A percentile compares a stretch with the other conserved stretches of the same genome.
Evolutionary conservation across 1,140 invertebrate species (phyloP).

Genomic region (Potamilus streckersoni): DNA sequence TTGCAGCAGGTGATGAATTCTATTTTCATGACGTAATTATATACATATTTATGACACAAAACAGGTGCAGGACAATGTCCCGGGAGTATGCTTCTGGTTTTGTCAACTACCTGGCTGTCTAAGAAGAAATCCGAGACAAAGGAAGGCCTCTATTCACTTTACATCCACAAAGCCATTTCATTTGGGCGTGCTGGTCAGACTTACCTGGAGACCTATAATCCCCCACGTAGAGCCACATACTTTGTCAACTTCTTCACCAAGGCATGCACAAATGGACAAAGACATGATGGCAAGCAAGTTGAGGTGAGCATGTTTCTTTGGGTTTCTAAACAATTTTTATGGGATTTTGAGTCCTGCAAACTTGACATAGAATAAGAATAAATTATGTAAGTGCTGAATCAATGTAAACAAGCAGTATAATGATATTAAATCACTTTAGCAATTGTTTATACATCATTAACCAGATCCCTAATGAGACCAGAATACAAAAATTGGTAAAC

Average conservation of each 20-base stretch:
- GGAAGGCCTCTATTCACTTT: constrained; percentile 1
- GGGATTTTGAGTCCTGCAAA: too few relatives aligned
- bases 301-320: constrained; percentile 7
- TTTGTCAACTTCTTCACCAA: constrained; percentile 32
- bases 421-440: too few relatives aligned
- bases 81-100: constrained; percentile 24
- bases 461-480: too few relatives aligned
- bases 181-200: constrained; percentile 17
- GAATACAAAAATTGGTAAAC: too few relatives aligned
- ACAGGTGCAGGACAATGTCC: constrained; percentile 19
- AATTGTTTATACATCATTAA: too few relatives aligned
- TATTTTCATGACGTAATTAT: too few relatives aligned
- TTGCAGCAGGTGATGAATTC: too few relatives aligned
- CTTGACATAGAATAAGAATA: too few relatives aligned
- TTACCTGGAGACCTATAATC: constrained; percentile 26
- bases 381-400: too few relatives aligned
- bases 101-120: constrained; percentile 23
- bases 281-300: constrained; percentile 4
- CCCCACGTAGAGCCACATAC: constrained; percentile 31
- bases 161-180: constrained; percentile 28
- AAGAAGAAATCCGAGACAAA: constrained; percentile 5
- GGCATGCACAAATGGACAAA: constrained; percentile 6
- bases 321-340: too few relatives aligned
- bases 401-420: too few relatives aligned
- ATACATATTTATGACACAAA: neutral